Percentiles rank a stretch among this genome's conserved stretches.
These are phyloP conservation scores for Galerucella pusilla DNA, from an alignment of 2,888 invertebrate genomes.

Conservation along the genomic window DNA sequence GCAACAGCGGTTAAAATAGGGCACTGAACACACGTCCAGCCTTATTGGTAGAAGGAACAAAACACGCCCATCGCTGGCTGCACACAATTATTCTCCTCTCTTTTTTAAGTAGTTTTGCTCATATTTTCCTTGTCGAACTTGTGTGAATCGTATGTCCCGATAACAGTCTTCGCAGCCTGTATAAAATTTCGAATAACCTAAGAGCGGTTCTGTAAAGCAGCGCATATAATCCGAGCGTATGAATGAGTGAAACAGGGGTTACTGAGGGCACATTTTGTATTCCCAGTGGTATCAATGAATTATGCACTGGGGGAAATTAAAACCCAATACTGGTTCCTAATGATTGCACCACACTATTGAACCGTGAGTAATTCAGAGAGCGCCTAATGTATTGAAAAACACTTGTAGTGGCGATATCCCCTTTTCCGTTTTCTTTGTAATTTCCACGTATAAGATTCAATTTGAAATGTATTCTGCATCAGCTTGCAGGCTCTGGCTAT, in stretches of 20 bases:
- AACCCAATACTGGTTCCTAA: conserved; percentile 30
- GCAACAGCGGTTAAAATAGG: no score
- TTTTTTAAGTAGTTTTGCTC: no score
- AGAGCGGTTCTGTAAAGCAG: conserved; percentile 3
- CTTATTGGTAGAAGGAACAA: no score
- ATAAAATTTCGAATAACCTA: neutral
- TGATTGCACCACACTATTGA: conserved; percentile 19
- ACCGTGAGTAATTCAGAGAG: neutral
- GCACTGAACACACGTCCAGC: no score
- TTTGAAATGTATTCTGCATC: neutral
- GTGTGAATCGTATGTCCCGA: no score
- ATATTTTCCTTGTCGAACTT: no score
- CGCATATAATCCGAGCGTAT: neutral
- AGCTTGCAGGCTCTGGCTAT: neutral
- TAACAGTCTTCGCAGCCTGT: no score
- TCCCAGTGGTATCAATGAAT: conserved; percentile 27
- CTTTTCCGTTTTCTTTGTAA: neutral
- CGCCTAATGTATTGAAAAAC: neutral
- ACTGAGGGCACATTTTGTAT: conserved; percentile 21
- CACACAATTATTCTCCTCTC: no score
- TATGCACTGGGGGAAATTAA: conserved; percentile 32
- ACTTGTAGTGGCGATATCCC: neutral
- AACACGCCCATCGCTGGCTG: no score
- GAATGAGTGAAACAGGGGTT: conserved; percentile 7
- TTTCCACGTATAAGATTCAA: neutral